phyloP scores from a whole-genome alignment of 2,888 invertebrate species.

The Aricia artaxerxes region DNA sequence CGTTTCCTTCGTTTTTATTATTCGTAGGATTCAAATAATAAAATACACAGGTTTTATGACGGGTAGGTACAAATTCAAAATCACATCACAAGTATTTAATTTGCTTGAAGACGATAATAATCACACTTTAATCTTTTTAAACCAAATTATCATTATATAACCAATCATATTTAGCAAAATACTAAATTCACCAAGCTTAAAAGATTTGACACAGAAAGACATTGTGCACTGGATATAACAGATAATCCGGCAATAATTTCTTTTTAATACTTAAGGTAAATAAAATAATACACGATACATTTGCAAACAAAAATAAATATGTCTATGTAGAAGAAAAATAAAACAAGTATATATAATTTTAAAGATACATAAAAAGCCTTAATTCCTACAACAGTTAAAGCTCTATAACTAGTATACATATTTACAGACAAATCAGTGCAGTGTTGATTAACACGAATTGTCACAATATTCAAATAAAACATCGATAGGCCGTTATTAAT shows the following conservation, averaged over 20 bases:
- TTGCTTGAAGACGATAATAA: too few relatives aligned
- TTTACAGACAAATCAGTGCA: constrained; percentile 57
- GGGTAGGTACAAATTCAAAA: background rate
- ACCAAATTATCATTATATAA: too few relatives aligned
- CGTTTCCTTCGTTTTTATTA: too few relatives aligned
- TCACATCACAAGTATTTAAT: background rate
- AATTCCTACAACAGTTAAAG: constrained; percentile 70
- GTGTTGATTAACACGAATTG: constrained; percentile 29
- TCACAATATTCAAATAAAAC: background rate
- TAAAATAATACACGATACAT: background rate
- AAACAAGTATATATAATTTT: constrained; percentile 34
- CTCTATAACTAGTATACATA: constrained; percentile 75
- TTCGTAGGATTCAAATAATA: background rate
- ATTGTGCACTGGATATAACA: background rate
- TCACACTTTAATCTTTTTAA: too few relatives aligned
- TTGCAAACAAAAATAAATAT: background rate
- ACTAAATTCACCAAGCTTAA: too few relatives aligned
- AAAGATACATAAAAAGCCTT: constrained; percentile 56
- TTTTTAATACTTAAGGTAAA: background rate
- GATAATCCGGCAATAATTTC: background rate
- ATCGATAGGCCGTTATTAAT: background rate
- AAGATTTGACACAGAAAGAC: background rate
- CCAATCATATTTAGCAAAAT: too few relatives aligned
- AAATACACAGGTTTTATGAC: background rate
- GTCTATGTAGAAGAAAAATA: background rate